These are phyloP conservation scores for Metopia argyrocephala DNA, from an alignment of 2,888 invertebrate genomes.

Conservation along the genomic window DNA sequence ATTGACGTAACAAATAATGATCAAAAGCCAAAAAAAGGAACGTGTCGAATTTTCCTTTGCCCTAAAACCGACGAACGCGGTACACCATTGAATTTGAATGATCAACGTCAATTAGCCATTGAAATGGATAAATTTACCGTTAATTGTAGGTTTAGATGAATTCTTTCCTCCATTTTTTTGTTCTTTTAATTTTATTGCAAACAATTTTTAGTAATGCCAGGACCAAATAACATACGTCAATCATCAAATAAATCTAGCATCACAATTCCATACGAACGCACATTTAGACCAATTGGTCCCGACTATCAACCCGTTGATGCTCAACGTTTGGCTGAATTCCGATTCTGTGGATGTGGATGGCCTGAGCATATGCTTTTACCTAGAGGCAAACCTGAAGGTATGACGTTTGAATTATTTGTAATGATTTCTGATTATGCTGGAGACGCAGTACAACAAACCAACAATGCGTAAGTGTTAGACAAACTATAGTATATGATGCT, in stretches of 20 bases:
- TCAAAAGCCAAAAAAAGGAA: slow-evolving; percentile 79
- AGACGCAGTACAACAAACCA: slow-evolving; percentile 78
- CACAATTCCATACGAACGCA: slow-evolving; percentile 89
- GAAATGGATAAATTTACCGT: slow-evolving; percentile 85
- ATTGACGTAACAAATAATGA: slow-evolving; percentile 83
- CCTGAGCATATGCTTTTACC: slow-evolving; percentile 90
- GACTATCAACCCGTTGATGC: slow-evolving; percentile 79
- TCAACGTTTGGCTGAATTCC: slow-evolving; percentile 81
- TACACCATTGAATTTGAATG: slow-evolving; percentile 80
- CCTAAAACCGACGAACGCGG: slow-evolving; percentile 84
- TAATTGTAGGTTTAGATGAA: slow-evolving; percentile 80
- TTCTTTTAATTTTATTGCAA: background rate
- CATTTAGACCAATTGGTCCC: slow-evolving; percentile 85
- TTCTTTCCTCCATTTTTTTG: background rate
- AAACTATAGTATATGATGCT: background rate
- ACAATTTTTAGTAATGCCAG: slow-evolving; percentile 82
- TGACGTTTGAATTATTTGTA: slow-evolving; percentile 84
- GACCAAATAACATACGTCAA: slow-evolving; percentile 84
- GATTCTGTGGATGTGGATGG: slow-evolving; percentile 94
- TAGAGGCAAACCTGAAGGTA: slow-evolving; percentile 84
- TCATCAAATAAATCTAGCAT: slow-evolving; percentile 86
- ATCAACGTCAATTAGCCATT: slow-evolving; percentile 82
- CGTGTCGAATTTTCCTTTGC: slow-evolving; percentile 84
- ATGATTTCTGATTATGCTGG: slow-evolving; percentile 87
- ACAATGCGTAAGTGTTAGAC: slow-evolving; percentile 50